phyloP scores from a whole-genome alignment of 2,888 invertebrate genomes.

The Sinotaia quadrata region DNA sequence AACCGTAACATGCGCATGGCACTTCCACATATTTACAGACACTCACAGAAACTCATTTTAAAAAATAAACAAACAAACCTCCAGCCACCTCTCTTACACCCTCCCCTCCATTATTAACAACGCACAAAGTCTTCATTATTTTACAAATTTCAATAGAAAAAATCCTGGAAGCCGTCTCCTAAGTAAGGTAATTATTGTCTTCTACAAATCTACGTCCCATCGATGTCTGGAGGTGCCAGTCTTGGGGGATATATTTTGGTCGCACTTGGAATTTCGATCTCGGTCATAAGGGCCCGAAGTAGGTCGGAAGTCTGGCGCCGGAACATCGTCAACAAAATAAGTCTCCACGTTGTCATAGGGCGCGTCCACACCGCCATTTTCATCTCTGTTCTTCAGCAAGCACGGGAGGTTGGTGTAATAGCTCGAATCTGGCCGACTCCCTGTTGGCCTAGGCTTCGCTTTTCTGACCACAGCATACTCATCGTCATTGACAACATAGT shows the following conservation, averaged over 20 bases:
- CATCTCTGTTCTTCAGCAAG: background rate
- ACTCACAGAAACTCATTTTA: too few relatives aligned
- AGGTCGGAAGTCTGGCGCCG: conserved; percentile 34
- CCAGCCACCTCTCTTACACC: too few relatives aligned
- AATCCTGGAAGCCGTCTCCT: too few relatives aligned
- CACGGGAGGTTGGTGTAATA: conserved; percentile 11
- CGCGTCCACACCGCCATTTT: conserved; percentile 12
- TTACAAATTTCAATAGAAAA: too few relatives aligned
- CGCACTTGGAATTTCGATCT: conserved; percentile 28
- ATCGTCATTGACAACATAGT: conserved; percentile 42
- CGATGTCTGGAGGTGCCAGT: background rate
- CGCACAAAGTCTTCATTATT: too few relatives aligned
- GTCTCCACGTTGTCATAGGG: conserved; percentile 25
- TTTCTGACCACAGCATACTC: conserved; percentile 48
- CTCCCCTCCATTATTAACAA: too few relatives aligned
- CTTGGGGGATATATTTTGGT: conserved; percentile 20
- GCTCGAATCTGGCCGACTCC: conserved; percentile 35
- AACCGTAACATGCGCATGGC: too few relatives aligned
- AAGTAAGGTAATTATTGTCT: too few relatives aligned
- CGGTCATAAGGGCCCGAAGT: conserved; percentile 42
- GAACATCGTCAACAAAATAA: conserved; percentile 6
- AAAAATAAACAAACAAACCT: too few relatives aligned
- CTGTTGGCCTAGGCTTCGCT: conserved; percentile 42
- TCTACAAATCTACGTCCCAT: conserved; percentile 22
- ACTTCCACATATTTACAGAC: too few relatives aligned